These are phyloP conservation scores for Brenthis ino DNA, from an alignment of 2,888 invertebrate genomes.

Conservation along the genomic window DNA sequence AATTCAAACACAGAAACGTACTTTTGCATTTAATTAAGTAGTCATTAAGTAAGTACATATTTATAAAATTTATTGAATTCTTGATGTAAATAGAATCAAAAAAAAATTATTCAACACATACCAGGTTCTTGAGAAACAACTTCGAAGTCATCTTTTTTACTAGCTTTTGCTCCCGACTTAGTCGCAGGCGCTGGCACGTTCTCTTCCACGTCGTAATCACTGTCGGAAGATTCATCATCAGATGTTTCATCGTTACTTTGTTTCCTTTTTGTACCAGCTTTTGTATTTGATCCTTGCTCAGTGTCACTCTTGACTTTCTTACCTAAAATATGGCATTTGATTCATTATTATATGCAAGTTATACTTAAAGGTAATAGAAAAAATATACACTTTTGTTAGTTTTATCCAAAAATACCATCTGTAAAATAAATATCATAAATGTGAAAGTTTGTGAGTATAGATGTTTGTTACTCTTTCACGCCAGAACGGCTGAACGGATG, in stretches of 20 bases:
- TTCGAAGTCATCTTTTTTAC: constrained; percentile 85
- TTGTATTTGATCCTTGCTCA: constrained; percentile 36
- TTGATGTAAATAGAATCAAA: too few relatives aligned
- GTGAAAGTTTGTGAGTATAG: too few relatives aligned
- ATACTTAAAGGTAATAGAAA: too few relatives aligned
- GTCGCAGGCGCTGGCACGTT: constrained; percentile 51
- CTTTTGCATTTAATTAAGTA: too few relatives aligned
- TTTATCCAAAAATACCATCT: too few relatives aligned
- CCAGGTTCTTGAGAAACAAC: constrained; percentile 84
- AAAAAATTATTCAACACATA: constrained; percentile 44
- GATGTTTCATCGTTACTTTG: constrained; percentile 65
- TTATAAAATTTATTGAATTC: too few relatives aligned
- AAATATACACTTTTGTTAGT: too few relatives aligned
- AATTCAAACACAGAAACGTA: too few relatives aligned
- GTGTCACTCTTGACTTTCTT: constrained; percentile 61
- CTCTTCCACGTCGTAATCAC: constrained; percentile 76
- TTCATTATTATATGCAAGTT: neutral
- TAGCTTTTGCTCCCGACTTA: constrained; percentile 54
- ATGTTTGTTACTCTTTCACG: too few relatives aligned
- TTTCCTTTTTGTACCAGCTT: constrained; percentile 56
- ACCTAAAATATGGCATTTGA: constrained; percentile 44
- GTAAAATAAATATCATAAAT: too few relatives aligned
- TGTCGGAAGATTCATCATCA: constrained; percentile 70
- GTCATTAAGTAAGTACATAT: too few relatives aligned
- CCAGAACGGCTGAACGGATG: too few relatives aligned